A percentile compares a stretch with the other conserved stretches of the same genome.
Conservation (phyloP, 2,113 vertebrate species). For the Corythornis vintsioides region DNA sequence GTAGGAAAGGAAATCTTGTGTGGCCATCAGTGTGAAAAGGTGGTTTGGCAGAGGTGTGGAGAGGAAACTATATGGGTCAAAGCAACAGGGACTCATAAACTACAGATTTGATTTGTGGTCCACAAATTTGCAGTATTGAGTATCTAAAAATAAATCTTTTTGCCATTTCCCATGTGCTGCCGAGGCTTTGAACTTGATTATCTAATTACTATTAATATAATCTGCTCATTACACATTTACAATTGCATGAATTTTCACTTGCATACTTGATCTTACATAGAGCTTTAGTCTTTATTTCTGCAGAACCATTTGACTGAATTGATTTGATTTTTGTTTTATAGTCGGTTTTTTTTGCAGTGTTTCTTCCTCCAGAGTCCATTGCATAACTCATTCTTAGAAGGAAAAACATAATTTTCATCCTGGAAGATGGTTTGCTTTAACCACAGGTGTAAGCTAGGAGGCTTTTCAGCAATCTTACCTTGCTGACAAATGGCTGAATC, state of each 20-base stretch:
- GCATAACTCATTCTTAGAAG: slow-evolving; percentile 5
- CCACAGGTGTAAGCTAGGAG: neutral
- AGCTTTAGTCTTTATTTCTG: neutral
- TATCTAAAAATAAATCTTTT: slow-evolving; percentile 44
- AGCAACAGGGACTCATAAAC: neutral
- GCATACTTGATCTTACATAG: neutral
- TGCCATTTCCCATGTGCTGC: neutral
- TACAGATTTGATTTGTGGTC: neutral
- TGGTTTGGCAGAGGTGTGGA: neutral
- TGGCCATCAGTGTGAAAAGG: neutral
- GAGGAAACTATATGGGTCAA: neutral
- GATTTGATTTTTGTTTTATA: neutral
- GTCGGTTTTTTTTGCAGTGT: neutral
- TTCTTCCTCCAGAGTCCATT: neutral
- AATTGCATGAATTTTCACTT: neutral
- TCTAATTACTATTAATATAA: slow-evolving; percentile 32
- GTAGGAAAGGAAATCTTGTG: neutral
- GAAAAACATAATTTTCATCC: neutral
- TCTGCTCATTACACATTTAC: neutral
- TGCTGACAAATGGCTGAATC: neutral
- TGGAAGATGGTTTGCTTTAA: neutral
- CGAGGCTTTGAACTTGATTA: slow-evolving; percentile 37
- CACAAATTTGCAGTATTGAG: neutral
- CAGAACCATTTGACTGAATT: neutral
- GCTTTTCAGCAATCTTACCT: neutral